Evolutionary conservation across 23 tunicate genomes (phyloP), one percentile per base, ranked within the genome.

Genomic region (Phallusia fumigata): DNA sequence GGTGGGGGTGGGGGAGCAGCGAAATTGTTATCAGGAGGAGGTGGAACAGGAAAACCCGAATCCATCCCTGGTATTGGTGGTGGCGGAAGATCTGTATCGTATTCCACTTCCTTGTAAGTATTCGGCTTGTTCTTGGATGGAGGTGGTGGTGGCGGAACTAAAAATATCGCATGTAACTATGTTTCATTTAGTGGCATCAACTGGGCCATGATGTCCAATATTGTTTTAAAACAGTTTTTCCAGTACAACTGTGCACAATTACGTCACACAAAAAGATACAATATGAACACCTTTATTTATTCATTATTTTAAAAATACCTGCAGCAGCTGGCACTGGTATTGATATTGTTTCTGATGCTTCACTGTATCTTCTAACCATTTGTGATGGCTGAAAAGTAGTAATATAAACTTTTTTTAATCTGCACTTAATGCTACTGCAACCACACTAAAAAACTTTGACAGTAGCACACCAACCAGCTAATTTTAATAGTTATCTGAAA

Each of bases 141-240:
- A 45, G 89, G 89, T 45, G 84, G 88, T 13, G 88, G 89, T 15
- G 84, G 84, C 74, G 81, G 78, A 74, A 74, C 40, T 58, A 24
- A 58, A 58, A 58, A 24, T n/a, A n/a, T n/a, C n/a, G n/a, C n/a
- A n/a, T n/a, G n/a, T n/a, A 40, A 40, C 10, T 10, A 40, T 40
- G 47, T 40, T 40, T 5, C 47, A 40, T 40, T 5, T 40, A 3
- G 47, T 3, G 47, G 47, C 10, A 3, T 10, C 10, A 5, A 5
- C 10, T 3, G 47, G 5, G 10, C 47, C 5, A 40, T 5, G 47
- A 10, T 40, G 47, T 40, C 47, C 47, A 40, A 40, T 3, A 40
- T 40, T 3, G n/a, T n/a, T n/a, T n/a, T n/a, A n/a, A n/a, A n/a
- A n/a, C 10, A 40, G 47, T 10, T 10, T 10, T 40, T 40, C 47